Conservation (phyloP, 2,888 invertebrate genomes). For the Thera britannica region DNA sequence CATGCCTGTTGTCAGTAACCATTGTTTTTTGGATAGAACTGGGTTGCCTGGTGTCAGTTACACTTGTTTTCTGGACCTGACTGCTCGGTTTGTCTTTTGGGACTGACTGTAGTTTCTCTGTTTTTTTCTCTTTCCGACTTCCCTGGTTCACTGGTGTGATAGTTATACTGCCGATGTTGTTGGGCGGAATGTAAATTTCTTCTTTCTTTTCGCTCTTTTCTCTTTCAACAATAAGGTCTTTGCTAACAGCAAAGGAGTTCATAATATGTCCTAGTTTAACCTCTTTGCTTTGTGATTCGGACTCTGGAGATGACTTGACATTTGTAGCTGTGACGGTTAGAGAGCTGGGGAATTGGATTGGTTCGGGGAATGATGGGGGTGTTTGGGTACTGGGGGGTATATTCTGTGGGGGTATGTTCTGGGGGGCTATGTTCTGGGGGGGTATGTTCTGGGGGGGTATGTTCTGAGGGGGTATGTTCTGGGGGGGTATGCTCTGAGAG, state of each 20-base stretch:
- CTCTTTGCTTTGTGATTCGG: constrained; percentile 48
- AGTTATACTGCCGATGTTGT: constrained; percentile 76
- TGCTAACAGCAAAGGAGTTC: constrained; percentile 59
- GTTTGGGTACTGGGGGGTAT: constrained; percentile 18
- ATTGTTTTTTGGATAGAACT: constrained; percentile 7
- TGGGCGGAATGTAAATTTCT: constrained; percentile 70
- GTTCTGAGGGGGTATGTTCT: constrained; percentile 12
- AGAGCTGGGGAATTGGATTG: constrained; percentile 75
- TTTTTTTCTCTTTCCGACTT: constrained; percentile 59
- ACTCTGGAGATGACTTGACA: constrained; percentile 47
- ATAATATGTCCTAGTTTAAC: constrained; percentile 55
- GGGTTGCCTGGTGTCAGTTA: neutral
- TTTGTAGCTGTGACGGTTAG: constrained; percentile 73
- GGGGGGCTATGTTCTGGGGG: constrained; percentile 45
- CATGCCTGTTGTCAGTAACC: neutral
- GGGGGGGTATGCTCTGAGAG: constrained; percentile 1
- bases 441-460: constrained; percentile 44
- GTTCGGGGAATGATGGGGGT: constrained; percentile 57
- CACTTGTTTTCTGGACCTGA: neutral
- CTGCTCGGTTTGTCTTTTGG: neutral
- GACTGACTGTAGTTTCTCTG: constrained; percentile 29
- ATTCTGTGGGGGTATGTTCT: constrained; percentile 7
- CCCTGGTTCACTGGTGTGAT: constrained; percentile 71
- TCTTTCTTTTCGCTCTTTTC: constrained; percentile 54
- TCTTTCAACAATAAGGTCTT: constrained; percentile 66